Conservation (phyloP, 2,113 vertebrate species). For the Pomatorhinus ruficollis region DNA sequence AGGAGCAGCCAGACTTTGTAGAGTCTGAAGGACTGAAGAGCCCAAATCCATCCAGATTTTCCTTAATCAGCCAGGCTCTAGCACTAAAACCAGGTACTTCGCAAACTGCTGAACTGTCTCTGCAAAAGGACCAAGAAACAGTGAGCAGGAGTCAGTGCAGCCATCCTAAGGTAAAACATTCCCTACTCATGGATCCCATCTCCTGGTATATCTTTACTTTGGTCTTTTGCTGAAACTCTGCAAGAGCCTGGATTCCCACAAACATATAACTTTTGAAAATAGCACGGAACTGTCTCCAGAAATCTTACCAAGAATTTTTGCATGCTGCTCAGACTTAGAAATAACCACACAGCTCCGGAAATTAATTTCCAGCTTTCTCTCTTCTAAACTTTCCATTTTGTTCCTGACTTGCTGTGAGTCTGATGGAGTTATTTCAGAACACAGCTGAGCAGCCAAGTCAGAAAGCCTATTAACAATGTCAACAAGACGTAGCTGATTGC, state of each 20-base stretch:
- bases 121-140: neutral
- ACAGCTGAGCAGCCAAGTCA: slow-evolving; percentile 46
- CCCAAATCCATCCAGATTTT: neutral
- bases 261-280: neutral
- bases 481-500: slow-evolving; percentile 16
- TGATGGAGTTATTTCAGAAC: slow-evolving; percentile 47
- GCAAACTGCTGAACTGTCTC: neutral
- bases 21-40: neutral
- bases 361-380: slow-evolving; percentile 41
- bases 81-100: neutral
- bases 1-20: neutral
- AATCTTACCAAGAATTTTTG: slow-evolving; percentile 5
- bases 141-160: neutral
- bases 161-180: neutral
- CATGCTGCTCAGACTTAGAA: neutral
- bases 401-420: slow-evolving; percentile 32
- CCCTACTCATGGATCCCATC: neutral
- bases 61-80: neutral
- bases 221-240: neutral
- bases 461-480: slow-evolving; percentile 43
- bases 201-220: neutral
- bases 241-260: neutral
- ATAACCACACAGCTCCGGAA: slow-evolving; percentile 33
- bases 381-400: slow-evolving; percentile 52
- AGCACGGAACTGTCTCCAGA: neutral